Percentiles rank a stretch among this genome's conserved stretches.
Conservation (phyloP, 2,888 invertebrate genomes). For the Microctonus brassicae region DNA sequence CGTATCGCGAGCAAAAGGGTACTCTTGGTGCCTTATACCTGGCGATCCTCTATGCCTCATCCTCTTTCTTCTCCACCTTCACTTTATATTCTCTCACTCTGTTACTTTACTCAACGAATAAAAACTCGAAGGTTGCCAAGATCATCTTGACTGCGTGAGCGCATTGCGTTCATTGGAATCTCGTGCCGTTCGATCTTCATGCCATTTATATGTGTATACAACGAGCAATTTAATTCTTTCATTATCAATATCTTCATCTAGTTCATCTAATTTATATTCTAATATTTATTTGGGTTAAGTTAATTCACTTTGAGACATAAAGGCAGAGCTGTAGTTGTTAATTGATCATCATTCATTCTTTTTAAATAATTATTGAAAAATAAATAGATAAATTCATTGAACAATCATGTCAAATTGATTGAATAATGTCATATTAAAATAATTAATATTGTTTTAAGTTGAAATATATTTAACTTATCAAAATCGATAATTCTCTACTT, state of each 20-base stretch:
- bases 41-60: slow-evolving; percentile 39
- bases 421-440: no score
- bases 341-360: neutral
- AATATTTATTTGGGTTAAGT: no score
- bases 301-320: neutral
- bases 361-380: neutral
- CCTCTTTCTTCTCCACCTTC: slow-evolving; percentile 28
- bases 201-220: neutral
- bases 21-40: slow-evolving; percentile 51
- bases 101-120: no score
- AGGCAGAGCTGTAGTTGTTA: neutral
- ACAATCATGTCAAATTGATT: neutral
- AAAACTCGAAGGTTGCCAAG: slow-evolving; percentile 28
- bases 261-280: neutral
- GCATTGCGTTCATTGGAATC: slow-evolving; percentile 25
- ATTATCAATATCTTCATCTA: neutral
- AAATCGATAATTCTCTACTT: neutral
- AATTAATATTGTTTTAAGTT: neutral
- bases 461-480: neutral
- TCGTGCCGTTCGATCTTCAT: neutral
- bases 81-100: slow-evolving; percentile 1
- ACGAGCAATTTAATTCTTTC: neutral
- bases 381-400: neutral
- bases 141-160: slow-evolving; percentile 36
- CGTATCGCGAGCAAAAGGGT: slow-evolving; percentile 66